phyloP scores from a whole-genome alignment of 2,797 vertebrate genomes.

The Sciaenops ocellatus region DNA sequence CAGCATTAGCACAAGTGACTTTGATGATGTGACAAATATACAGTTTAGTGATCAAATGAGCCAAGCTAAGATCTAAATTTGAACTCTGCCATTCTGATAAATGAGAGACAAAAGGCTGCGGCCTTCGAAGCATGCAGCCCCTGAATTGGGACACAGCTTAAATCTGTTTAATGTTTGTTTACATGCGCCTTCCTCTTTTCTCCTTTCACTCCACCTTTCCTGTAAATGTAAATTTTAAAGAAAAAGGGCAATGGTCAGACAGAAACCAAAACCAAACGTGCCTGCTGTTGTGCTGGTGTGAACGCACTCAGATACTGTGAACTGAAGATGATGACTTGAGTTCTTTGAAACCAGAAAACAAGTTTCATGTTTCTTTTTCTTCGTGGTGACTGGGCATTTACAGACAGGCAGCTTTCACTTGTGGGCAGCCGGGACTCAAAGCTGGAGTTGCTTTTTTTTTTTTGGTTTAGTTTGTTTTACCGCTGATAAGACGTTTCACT shows the following conservation, averaged over 20 bases:
- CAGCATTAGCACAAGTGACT: too few relatives aligned
- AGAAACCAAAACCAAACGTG: not conserved
- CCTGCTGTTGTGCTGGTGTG: not conserved
- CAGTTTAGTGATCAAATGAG: not conserved
- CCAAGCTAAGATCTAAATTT: not conserved
- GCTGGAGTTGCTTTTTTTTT: not conserved
- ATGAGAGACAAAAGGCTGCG: too few relatives aligned
- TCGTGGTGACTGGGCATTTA: too few relatives aligned
- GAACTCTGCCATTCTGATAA: not conserved
- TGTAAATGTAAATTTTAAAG: too few relatives aligned
- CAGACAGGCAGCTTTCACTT: not conserved
- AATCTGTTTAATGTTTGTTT: not conserved
- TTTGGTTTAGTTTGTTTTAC: too few relatives aligned
- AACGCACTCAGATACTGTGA: not conserved
- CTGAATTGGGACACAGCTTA: too few relatives aligned
- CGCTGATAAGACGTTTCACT: too few relatives aligned
- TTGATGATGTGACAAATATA: not conserved
- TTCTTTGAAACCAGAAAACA: not conserved
- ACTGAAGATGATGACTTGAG: too few relatives aligned
- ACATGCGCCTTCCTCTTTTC: not conserved
- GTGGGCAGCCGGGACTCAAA: not conserved
- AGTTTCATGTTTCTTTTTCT: not conserved
- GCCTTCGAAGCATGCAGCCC: too few relatives aligned
- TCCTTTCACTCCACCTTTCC: not conserved
- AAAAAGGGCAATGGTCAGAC: not conserved